Conservation (phyloP, 2,888 invertebrate genomes). For the Lepas anatifera region DNA sequence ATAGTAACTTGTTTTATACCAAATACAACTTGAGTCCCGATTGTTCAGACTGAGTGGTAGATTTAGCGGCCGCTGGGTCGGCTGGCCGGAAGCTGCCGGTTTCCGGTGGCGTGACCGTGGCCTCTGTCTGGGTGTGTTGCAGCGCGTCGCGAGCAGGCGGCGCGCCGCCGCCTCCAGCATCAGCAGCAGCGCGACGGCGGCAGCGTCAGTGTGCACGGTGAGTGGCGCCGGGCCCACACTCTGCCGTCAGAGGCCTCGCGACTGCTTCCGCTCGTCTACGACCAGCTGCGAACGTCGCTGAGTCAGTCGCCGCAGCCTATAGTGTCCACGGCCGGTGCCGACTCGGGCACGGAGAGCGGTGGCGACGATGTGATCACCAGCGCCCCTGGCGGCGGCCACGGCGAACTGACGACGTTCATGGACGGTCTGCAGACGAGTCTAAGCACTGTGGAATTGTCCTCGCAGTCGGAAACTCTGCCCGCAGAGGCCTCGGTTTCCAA, state of each 20-base stretch:
- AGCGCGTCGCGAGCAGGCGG: not conserved
- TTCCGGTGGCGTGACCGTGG: no score
- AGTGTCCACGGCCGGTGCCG: not conserved
- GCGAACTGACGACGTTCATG: conserved; percentile 21
- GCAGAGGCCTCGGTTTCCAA: no score
- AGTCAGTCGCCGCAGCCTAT: not conserved
- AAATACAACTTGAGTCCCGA: no score
- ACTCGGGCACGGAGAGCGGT: conserved; percentile 21
- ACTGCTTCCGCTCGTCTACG: not conserved
- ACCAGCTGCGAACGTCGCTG: not conserved
- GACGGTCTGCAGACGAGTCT: conserved; percentile 17
- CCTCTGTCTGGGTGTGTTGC: not conserved
- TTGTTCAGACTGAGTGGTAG: no score
- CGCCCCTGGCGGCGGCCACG: no score
- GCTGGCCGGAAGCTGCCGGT: not conserved
- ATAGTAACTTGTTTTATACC: no score
- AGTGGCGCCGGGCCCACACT: no score
- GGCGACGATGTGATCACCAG: conserved; percentile 18
- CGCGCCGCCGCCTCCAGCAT: not conserved
- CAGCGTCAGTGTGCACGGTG: not conserved
- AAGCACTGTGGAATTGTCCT: conserved; percentile 8
- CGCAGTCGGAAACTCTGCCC: not conserved
- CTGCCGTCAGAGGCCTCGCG: no score
- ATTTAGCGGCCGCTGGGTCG: conserved; percentile 17
- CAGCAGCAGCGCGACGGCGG: conserved; percentile 10